A percentile compares a stretch with the other conserved stretches of the same genome.
Evolutionary conservation across 2,888 invertebrate species (phyloP).

Genomic region (Drosophila anceps): DNA sequence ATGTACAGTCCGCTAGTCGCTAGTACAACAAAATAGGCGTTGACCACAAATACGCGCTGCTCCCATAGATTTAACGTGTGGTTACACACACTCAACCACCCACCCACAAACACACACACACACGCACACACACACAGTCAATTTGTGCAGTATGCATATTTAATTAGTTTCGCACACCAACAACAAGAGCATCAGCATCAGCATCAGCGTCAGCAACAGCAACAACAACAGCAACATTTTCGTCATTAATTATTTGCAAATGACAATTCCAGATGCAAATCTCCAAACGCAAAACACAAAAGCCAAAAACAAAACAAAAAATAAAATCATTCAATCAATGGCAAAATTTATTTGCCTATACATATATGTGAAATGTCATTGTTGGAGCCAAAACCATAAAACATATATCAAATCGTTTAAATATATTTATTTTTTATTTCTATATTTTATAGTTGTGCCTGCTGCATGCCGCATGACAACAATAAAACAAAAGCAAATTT

Average conservation of each 20-base stretch:
- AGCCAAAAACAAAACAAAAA: slow-evolving; percentile 26
- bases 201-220: neutral
- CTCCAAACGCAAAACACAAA: slow-evolving; percentile 22
- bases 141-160: slow-evolving; percentile 45
- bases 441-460: slow-evolving; percentile 16
- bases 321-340: slow-evolving; percentile 48
- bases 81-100: slow-evolving; percentile 18
- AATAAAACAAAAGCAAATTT: slow-evolving; percentile 55
- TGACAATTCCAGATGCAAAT: slow-evolving; percentile 41
- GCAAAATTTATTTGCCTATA: slow-evolving; percentile 44
- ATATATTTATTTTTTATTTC: slow-evolving; percentile 1
- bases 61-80: slow-evolving; percentile 44
- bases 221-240: slow-evolving; percentile 26
- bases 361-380: slow-evolving; percentile 8
- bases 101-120: neutral
- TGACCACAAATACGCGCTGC: slow-evolving; percentile 51
- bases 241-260: slow-evolving; percentile 46
- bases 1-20: slow-evolving; percentile 15
- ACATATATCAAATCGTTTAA: slow-evolving; percentile 43
- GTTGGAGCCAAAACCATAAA: slow-evolving; percentile 19
- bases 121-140: slow-evolving; percentile 17
- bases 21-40: slow-evolving; percentile 49
- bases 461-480: slow-evolving; percentile 24
- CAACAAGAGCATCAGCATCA: slow-evolving; percentile 10
- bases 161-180: slow-evolving; percentile 53